Percentiles rank a stretch among this genome's conserved stretches.
Conservation (phyloP, 2,888 invertebrate genomes). For the Brachypterus glaber region DNA sequence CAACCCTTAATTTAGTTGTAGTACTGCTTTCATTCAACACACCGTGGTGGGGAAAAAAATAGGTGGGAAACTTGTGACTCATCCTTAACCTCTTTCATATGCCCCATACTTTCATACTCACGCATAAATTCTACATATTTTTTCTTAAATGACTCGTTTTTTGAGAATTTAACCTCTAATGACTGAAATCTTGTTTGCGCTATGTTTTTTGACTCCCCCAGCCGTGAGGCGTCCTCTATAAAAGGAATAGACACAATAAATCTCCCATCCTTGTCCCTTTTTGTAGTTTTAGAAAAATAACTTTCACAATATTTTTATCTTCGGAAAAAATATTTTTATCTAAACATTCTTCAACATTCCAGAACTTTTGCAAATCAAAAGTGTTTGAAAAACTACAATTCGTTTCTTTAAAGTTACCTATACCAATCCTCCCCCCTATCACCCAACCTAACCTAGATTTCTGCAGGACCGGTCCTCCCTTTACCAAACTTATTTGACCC, state of each 20-base stretch:
- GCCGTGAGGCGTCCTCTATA: neutral
- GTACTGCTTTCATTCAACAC: constrained; percentile 8
- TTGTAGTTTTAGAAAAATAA: constrained; percentile 7
- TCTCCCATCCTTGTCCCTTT: constrained; percentile 5
- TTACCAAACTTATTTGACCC: constrained; percentile 7
- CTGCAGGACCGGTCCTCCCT: constrained; percentile 4
- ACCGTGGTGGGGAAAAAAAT: constrained; percentile 11
- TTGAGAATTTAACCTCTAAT: constrained; percentile 9
- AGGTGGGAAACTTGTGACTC: neutral
- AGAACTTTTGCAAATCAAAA: constrained; percentile 9
- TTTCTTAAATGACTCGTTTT: constrained; percentile 6
- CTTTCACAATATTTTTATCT: constrained; percentile 7
- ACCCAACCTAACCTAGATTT: too few relatives aligned
- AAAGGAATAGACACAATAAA: constrained; percentile 11
- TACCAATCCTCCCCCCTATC: too few relatives aligned
- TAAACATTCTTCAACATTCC: constrained; percentile 10
- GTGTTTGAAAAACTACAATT: too few relatives aligned
- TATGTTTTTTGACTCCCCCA: constrained; percentile 6
- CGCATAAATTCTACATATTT: constrained; percentile 11
- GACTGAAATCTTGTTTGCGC: constrained; percentile 9
- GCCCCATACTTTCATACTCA: constrained; percentile 9
- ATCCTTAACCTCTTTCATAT: constrained; percentile 6
- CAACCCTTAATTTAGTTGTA: constrained; percentile 13
- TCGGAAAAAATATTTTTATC: constrained; percentile 3
- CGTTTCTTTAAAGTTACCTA: too few relatives aligned